Evolutionary conservation across 1,140 invertebrate genomes (phyloP).

Genomic region (Physella acuta): DNA sequence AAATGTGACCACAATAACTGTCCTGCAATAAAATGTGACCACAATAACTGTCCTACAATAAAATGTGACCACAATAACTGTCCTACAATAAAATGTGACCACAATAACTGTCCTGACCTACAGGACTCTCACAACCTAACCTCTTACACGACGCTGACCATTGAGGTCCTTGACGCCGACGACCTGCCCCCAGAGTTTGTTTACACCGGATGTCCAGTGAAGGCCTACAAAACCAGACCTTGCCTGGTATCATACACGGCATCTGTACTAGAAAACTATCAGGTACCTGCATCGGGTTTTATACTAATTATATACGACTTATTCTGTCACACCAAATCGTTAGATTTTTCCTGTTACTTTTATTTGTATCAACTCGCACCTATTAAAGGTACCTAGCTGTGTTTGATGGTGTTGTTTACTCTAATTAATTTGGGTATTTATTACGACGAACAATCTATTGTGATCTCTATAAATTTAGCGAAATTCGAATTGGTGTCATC

Average conservation of each 20-base stretch:
- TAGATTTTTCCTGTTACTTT: too few species aligned
- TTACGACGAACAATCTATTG: background rate
- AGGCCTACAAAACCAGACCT: background rate
- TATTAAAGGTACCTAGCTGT: background rate
- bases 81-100: too few species aligned
- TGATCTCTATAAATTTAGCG: background rate
- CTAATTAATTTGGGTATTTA: background rate
- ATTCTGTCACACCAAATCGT: too few species aligned
- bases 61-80: too few species aligned
- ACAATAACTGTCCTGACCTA: background rate
- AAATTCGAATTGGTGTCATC: background rate
- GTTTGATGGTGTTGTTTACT: background rate
- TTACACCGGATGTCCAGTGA: background rate
- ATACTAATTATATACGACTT: background rate
- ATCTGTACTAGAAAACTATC: background rate
- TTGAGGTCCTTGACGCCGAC: background rate
- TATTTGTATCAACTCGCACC: too few species aligned
- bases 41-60: too few species aligned
- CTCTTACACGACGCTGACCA: background rate
- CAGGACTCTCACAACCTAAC: constrained; percentile 2
- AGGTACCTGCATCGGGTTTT: background rate
- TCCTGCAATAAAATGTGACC: too few species aligned
- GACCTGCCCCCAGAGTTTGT: constrained; percentile 16
- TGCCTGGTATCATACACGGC: constrained; percentile 5
- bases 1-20: too few species aligned